A percentile compares a stretch with the other conserved stretches of the same genome.
phyloP scores from a whole-genome alignment of 2,113 vertebrate genomes.

The Chlamydotis undulata region DNA sequence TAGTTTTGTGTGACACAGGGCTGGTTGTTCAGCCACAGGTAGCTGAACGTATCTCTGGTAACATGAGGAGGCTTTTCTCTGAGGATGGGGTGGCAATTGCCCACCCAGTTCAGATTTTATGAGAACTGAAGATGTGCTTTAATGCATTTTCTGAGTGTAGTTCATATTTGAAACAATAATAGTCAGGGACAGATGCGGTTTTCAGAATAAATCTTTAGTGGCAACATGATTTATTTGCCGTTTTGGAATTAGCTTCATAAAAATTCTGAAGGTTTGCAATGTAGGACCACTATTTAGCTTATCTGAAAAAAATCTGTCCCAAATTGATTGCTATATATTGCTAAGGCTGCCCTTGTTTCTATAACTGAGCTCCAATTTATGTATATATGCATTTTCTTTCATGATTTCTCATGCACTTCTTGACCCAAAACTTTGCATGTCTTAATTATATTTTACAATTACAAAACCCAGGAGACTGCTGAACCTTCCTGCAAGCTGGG shows the following conservation, averaged over 20 bases:
- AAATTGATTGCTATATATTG: not conserved
- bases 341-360: not conserved
- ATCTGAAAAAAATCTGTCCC: not conserved
- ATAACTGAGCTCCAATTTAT: not conserved
- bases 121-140: not conserved
- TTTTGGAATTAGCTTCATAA: not conserved
- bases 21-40: not conserved
- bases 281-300: not conserved
- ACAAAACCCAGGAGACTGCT: constrained; percentile 45
- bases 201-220: not conserved
- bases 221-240: not conserved
- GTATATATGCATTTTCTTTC: not conserved
- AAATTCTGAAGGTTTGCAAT: not conserved
- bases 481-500: constrained; percentile 5
- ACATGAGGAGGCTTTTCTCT: not conserved
- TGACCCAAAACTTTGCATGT: not conserved
- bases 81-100: not conserved
- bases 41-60: not conserved
- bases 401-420: not conserved
- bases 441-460: constrained; percentile 63
- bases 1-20: not conserved
- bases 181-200: not conserved
- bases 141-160: not conserved
- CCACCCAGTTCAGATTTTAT: not conserved
- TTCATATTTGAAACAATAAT: not conserved